Conservation (phyloP, 2,113 vertebrate species). For the Odobenus rosmarus region DNA sequence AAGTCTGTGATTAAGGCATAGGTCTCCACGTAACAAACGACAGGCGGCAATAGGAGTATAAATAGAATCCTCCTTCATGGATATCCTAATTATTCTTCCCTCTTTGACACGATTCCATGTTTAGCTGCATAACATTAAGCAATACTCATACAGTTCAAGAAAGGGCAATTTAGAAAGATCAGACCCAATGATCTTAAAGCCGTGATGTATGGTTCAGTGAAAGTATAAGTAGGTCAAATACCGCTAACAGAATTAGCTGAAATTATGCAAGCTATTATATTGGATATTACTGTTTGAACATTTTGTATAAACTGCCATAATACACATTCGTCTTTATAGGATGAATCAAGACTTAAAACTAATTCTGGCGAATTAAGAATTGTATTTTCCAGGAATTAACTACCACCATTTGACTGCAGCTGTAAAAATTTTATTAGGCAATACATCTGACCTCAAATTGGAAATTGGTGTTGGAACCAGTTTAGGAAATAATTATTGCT, state of each 20-base stretch:
- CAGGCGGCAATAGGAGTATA: neutral
- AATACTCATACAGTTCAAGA: conserved; percentile 64
- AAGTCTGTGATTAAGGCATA: neutral
- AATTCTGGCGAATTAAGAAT: conserved; percentile 85
- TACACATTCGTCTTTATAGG: conserved; percentile 84
- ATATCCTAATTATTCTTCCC: conserved; percentile 64
- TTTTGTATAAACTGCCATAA: conserved; percentile 80
- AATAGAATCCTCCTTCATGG: conserved; percentile 40
- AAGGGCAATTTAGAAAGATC: conserved; percentile 84
- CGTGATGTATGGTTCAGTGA: conserved; percentile 69
- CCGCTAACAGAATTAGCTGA: conserved; percentile 82
- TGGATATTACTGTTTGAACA: conserved; percentile 68
- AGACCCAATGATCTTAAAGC: conserved; percentile 80
- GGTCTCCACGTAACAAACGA: conserved; percentile 36
- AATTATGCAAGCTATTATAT: conserved; percentile 79
- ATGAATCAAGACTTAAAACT: conserved; percentile 85
- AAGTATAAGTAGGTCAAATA: conserved; percentile 83
- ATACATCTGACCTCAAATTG: conserved; percentile 96
- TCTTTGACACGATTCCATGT: conserved; percentile 59
- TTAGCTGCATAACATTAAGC: conserved; percentile 58
- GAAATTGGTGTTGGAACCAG: conserved; percentile 94
- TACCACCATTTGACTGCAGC: conserved; percentile 87
- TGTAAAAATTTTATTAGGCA: conserved; percentile 96
- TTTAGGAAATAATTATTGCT: conserved; percentile 91
- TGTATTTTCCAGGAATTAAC: conserved; percentile 85